Base-by-base conservation (phyloP, 1,140 invertebrate genomes). In the Drosophila parabipectinata region DNA sequence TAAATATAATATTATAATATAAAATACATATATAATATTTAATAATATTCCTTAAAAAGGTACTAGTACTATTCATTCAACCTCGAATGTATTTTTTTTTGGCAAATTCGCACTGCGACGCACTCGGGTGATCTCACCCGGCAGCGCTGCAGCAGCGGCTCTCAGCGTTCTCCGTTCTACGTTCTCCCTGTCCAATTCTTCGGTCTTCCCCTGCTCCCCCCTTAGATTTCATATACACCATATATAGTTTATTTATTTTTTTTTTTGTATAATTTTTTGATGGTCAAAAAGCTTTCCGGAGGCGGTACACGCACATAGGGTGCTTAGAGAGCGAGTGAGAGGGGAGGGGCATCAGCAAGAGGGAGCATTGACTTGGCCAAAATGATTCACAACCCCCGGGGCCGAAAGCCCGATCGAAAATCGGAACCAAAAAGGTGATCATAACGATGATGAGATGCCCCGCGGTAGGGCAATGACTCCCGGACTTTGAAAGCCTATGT, bases 291-390 rank as follows among this genome's bases (percentile, higher is more conserved):
- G 21, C 12, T 21, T 28, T 24, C 12, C 6, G 14, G 54, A 56
- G 34, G 24, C 26, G 34, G 18, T 45, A 62, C 64, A 62, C 64
- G 53, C 12, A 41, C 18, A 12, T 9, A 7, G 57, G 48, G 64
- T 62, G 60, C 71, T 74, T 74, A 74, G 72, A 72, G 41, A 44
- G 30, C 30, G 34, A 41, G 14, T 2, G 6, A 1, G 41, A 45
- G 32, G 8, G 28, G 28, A 30, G 28, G 18, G 18, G 18, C 18
- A 18, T 18, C 18, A 30, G 32, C 32, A 7, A 34, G 9, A 12
- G 34, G 12, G 74, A 69, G 63, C 74, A 69, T 77, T 77, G 74
- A 77, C 74, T 77, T 76, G 72, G 72, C 73, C 72, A 68, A 77
- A 30, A 64, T 74, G 72, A 74, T 74, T 74, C 72, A 74, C 53